Evolutionary conservation across 2,113 vertebrate species (phyloP).

Genomic region (Limnothrissa miodon): DNA sequence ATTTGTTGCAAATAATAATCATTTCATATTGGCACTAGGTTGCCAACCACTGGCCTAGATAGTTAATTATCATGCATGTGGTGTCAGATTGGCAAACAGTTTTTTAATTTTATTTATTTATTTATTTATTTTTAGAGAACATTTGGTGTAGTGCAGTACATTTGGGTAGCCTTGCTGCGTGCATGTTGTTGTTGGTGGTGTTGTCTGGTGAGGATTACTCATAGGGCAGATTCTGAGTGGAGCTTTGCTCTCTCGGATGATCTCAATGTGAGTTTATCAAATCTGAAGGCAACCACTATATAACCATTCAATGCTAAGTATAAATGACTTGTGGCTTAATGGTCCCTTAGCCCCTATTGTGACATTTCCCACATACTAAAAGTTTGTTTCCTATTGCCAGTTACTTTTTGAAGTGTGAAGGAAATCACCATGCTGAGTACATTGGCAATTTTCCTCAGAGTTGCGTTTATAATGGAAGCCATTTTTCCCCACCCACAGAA

Average conservation of each 20-base stretch:
- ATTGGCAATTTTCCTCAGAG: background rate
- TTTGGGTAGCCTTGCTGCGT: too few relatives aligned
- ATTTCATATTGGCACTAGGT: too few relatives aligned
- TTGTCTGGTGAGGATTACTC: slow-evolving; percentile 7
- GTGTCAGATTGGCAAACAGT: too few relatives aligned
- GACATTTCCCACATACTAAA: background rate
- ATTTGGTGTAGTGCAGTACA: too few relatives aligned
- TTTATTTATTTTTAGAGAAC: too few relatives aligned
- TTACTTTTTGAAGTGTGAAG: background rate
- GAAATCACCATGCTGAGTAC: background rate
- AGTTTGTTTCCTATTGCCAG: background rate
- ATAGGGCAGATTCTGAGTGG: background rate
- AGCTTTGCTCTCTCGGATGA: background rate
- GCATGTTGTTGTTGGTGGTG: background rate
- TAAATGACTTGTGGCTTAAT: background rate
- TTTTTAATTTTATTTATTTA: background rate
- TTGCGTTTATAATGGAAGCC: background rate
- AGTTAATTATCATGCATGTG: too few relatives aligned
- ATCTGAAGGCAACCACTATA: background rate
- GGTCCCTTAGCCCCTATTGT: background rate
- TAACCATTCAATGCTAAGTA: background rate
- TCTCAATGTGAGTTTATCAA: slow-evolving; percentile 2
- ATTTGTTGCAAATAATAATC: too few relatives aligned
- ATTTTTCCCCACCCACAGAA: background rate
- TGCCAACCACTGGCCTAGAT: too few relatives aligned